These are phyloP conservation scores for Illadopsis cleaveri DNA, from an alignment of 2,113 vertebrate species.

Conservation along the genomic window DNA sequence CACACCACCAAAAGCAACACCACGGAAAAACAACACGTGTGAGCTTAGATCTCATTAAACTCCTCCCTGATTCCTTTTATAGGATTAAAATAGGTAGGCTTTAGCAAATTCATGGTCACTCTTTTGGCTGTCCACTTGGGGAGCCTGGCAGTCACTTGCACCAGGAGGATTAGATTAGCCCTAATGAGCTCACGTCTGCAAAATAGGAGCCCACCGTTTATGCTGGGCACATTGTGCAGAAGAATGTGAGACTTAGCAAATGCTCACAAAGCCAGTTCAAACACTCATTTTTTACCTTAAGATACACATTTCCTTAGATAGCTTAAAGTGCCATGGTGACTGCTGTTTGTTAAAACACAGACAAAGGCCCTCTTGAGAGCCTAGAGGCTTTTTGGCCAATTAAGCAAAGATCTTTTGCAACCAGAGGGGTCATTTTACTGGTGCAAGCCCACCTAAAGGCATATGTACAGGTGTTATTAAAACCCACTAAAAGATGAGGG, in stretches of 20 bases:
- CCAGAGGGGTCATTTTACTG: background rate
- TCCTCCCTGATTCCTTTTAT: background rate
- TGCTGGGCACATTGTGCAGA: background rate
- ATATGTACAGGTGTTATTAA: background rate
- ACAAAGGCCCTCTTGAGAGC: background rate
- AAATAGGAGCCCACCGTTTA: background rate
- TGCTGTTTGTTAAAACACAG: background rate
- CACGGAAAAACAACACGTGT: accelerated
- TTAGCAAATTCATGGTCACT: background rate
- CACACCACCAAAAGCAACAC: background rate
- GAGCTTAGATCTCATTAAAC: background rate
- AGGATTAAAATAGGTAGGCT: background rate
- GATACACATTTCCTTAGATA: background rate
- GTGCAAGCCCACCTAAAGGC: background rate
- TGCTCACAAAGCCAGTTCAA: background rate
- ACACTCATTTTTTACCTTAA: background rate
- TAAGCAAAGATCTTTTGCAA: background rate
- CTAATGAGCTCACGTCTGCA: background rate
- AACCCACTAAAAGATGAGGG: background rate
- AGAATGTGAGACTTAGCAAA: background rate
- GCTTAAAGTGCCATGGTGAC: background rate
- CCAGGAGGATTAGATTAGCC: background rate
- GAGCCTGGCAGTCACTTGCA: background rate
- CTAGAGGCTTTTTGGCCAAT: background rate
- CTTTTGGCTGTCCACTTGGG: background rate